These are phyloP conservation scores for Pseudomyrmex concolor DNA, from an alignment of 1,140 invertebrate genomes.

Conservation along the genomic window DNA sequence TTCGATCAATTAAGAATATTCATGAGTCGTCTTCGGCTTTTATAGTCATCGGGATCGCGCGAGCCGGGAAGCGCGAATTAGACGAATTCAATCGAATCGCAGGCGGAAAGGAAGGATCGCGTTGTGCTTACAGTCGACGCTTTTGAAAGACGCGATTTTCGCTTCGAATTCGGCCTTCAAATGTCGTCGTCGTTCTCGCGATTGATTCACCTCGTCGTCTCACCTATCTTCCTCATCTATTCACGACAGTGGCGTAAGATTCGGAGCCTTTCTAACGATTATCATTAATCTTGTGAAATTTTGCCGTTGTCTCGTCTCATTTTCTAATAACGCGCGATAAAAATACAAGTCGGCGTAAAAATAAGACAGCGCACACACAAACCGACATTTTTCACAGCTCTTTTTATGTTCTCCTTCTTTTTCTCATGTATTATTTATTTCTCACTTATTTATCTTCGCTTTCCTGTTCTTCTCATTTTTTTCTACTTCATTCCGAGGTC, in stretches of 20 bases:
- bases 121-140: constrained; percentile 1
- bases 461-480: too few relatives aligned
- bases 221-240: constrained; percentile 32
- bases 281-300: not conserved
- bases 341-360: not conserved
- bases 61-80: constrained; percentile 22
- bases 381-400: not conserved
- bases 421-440: not conserved
- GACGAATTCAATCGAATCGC: constrained; percentile 57
- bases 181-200: constrained; percentile 18
- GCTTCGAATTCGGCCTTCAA: constrained; percentile 34
- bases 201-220: constrained; percentile 62
- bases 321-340: not conserved
- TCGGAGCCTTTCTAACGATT: not conserved
- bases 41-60: constrained; percentile 27
- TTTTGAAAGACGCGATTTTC: constrained; percentile 54
- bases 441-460: not conserved
- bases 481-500: not conserved
- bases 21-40: constrained; percentile 28
- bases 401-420: not conserved
- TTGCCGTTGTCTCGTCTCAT: too few relatives aligned
- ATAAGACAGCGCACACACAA: not conserved
- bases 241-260: constrained; percentile 44
- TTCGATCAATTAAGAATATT: constrained; percentile 61
- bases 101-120: constrained; percentile 18